Conservation (phyloP, 2,113 vertebrate species). For the Hemiprocne comata region DNA sequence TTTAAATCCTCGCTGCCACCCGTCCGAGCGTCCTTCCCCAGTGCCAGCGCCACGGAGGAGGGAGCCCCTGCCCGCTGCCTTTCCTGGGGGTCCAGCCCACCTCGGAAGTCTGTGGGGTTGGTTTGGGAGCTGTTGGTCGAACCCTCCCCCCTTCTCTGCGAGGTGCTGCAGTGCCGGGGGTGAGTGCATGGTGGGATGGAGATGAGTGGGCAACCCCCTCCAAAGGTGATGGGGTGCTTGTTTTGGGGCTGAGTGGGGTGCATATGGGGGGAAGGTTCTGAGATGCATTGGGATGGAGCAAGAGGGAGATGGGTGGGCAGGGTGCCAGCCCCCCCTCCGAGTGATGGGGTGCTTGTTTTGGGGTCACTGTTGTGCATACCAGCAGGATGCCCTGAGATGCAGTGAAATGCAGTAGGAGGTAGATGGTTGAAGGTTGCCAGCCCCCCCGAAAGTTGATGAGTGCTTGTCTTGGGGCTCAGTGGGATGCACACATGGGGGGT, state of each 20-base stretch:
- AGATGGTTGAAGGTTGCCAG: no score
- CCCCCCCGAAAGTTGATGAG: no score
- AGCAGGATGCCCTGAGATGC: not conserved
- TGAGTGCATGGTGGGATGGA: not conserved
- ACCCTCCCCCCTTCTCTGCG: no score
- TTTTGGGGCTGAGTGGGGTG: not conserved
- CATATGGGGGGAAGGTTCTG: rapidly evolving
- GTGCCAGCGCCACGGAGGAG: not conserved
- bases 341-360: not conserved
- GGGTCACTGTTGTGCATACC: not conserved
- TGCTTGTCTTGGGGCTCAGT: no score
- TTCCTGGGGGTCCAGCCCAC: not conserved
- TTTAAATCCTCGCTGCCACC: not conserved
- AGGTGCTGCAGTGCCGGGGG: not conserved
- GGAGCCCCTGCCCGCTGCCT: not conserved
- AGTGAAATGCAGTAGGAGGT: not conserved
- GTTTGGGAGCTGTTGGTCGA: not conserved
- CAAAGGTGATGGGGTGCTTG: not conserved
- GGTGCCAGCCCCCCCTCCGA: no score
- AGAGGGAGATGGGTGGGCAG: no score
- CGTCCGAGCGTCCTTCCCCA: not conserved
- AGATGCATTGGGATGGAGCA: not conserved
- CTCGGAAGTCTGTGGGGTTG: not conserved
- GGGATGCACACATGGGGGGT: no score
- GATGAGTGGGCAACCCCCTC: not conserved